Base-by-base conservation (phyloP, 2,113 vertebrate species). In the Microtus pennsylvanicus region DNA sequence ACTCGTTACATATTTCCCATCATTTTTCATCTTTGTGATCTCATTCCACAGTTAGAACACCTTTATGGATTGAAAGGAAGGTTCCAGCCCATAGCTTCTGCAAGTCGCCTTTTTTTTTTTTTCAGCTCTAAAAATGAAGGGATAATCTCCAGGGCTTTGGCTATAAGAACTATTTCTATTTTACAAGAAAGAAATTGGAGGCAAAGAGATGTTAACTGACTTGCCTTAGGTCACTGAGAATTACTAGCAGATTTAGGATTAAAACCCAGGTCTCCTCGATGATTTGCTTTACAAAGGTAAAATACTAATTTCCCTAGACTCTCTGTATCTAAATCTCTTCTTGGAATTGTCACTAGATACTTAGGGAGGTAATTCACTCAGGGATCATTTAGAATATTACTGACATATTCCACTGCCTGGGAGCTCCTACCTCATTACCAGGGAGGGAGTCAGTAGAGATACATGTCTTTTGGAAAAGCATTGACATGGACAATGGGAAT, bases 241-340 rank as follows among this genome's bases (percentile, higher is more conserved):
- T 89, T 91, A 70, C 89, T 83, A 93, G 90, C 10, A 77, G 86
- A 94, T 33, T 96, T 90, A 92, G 93, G 83, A 77, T 95, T 89
- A 95, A 97, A 94, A 95, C 91, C 74, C 82, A 82, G 82, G 85
- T 67, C 90, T 96, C 45, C 72, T 70, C 52, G 65, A 90, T 90
- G 91, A 93, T 96, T 81, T 94, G 91, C 72, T 82, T 96, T 63
- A 90, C 90, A 96, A 94, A 96, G 80, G 94, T 67, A 91, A 3
- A 87, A 77, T 28, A 87, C 78, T 96, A 90, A 70, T 91, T 87
- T 93, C 90, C 94, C 86, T 26, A 90, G 93, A 93, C 75, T 81
- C 70, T 42, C 81, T 65, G 61, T 81, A 87, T 96, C 93, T 91
- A 65, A 87, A 90, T 96, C 90, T 95, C 95, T 90, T 86, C 95